Evolutionary conservation across 2,888 invertebrate genomes (phyloP), one percentile per base, ranked within the genome.

Genomic region (Agrypnus murinus): DNA sequence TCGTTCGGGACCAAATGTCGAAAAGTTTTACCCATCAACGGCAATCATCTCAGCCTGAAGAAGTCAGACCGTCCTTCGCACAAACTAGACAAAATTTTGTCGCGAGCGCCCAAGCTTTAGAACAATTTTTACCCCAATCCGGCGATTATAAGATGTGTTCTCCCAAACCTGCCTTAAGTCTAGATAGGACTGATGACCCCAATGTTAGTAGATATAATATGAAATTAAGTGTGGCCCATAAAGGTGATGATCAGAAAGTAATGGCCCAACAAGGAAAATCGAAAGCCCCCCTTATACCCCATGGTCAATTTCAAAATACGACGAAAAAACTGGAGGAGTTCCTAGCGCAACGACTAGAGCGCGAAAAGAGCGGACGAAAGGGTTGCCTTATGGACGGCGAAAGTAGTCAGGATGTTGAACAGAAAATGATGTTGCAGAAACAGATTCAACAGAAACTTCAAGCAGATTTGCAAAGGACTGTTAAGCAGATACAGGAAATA

Each of bases 401-500:
- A 60, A 75, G 75, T 40, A 81, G 80, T 46, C 79, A 80, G 58
- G 85, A 85, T 65, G 79, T 82, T 14, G 84, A 85, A 32, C 84
- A 86, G 74, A 84, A 86, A 72, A 81, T 86, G 80, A 72, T 78
- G 68, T 78, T 85, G n/a, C 85, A 86, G 71, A 84, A 84, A 69
- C 86, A 86, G 76, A 82, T 87, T 59, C 86, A 87, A 69, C 85
- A 84, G 67, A 86, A 86, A 76, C 74, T 87, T 46, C 86, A 86
- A 50, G 86, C 86, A 9, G 87, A 87, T 81, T 78, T 87, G 74
- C 85, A 86, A 73, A 84, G 86, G 74, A 86, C 87, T 9, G 87
- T 87, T 14, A 86, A 86, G 74, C 85, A 86, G 66, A 87, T 87
- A 63, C 87, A 87, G 77, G 86, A 86, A 74, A 86, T 86, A 65